phyloP scores from a whole-genome alignment of 1,140 invertebrate genomes.

The Uloborus diversus region DNA sequence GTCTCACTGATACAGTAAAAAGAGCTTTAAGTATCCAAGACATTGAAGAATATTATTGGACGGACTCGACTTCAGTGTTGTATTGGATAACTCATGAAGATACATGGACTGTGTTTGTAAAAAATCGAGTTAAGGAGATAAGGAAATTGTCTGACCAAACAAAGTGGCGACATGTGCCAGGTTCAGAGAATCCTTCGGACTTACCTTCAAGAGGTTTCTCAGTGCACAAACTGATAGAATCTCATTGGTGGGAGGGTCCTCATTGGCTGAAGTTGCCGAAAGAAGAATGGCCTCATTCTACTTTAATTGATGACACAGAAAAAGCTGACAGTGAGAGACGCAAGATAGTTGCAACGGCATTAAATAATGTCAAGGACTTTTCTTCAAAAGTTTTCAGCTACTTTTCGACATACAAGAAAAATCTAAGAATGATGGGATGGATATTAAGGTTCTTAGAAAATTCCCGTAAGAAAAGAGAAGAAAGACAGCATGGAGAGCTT shows the following conservation, averaged over 20 bases:
- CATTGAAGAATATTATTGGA: slow-evolving; percentile 5
- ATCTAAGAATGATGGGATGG: not conserved
- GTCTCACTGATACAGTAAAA: not conserved
- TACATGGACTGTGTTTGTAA: not conserved
- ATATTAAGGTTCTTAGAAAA: not conserved
- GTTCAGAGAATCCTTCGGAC: not conserved
- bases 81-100: slow-evolving; percentile 3
- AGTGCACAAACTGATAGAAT: slow-evolving; percentile 1
- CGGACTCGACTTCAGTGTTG: slow-evolving; percentile 6
- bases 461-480: slow-evolving; percentile 3
- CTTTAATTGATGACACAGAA: not conserved
- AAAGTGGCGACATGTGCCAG: slow-evolving; percentile 4
- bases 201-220: not conserved
- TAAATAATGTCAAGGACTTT: not conserved
- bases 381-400: not conserved
- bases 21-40: not conserved
- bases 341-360: not conserved
- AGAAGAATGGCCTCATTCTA: slow-evolving; percentile 1
- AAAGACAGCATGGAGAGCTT: not conserved
- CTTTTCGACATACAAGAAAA: not conserved
- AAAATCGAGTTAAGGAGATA: not conserved
- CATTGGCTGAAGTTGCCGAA: not conserved
- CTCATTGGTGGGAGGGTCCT: slow-evolving; percentile 18
- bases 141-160: not conserved
- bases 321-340: not conserved